Percentiles rank a stretch among this genome's conserved stretches.
Conservation (phyloP, 2,888 invertebrate genomes). For the Andrena marginata region DNA sequence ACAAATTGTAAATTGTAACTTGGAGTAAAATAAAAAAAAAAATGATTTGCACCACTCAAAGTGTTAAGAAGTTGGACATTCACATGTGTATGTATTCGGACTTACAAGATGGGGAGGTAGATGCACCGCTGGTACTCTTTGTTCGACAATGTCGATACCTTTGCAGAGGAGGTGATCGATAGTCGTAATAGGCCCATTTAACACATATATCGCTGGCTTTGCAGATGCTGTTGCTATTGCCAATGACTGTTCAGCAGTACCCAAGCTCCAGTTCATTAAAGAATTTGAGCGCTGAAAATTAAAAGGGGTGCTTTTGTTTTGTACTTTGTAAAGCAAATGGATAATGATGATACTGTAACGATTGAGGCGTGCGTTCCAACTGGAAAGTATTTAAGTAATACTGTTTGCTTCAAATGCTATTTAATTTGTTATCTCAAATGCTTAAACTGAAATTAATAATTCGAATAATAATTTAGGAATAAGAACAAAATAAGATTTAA, state of each 20-base stretch:
- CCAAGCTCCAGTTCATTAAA: conserved; percentile 91
- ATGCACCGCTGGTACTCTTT: conserved; percentile 92
- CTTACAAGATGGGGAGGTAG: conserved; percentile 94
- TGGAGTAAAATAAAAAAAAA: no score
- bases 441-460: no score
- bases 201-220: conserved; percentile 90
- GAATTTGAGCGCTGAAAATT: conserved; percentile 88
- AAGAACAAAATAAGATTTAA: no score
- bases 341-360: no score
- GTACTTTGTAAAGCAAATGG: not conserved
- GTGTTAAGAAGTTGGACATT: not conserved
- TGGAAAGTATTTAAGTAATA: no score
- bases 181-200: conserved; percentile 88
- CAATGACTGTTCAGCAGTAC: conserved; percentile 91
- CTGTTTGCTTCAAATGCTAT: no score
- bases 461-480: no score
- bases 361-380: no score
- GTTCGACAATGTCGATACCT: conserved; percentile 94
- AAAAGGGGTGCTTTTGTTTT: not conserved
- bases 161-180: conserved; percentile 92
- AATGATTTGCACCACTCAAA: no score
- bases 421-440: no score
- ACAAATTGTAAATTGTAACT: no score
- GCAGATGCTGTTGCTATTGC: conserved; percentile 91
- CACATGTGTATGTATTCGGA: not conserved